Evolutionary conservation across 2,888 invertebrate species (phyloP).

Genomic region (Campopleginae sp.): DNA sequence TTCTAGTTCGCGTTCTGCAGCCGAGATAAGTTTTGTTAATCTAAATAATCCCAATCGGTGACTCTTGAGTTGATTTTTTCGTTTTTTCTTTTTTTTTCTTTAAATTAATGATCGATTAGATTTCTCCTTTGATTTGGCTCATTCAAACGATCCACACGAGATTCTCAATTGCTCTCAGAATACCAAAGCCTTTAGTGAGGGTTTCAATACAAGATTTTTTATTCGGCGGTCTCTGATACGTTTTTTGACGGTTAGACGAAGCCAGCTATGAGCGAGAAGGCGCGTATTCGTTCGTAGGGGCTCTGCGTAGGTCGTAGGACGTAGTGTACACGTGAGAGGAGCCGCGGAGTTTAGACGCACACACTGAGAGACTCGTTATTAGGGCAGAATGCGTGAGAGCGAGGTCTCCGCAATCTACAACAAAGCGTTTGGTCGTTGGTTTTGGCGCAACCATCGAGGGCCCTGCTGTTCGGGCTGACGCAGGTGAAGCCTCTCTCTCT

Average conservation of each 20-base stretch:
- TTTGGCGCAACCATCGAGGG: slow-evolving; percentile 42
- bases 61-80: too few relatives aligned
- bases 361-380: slow-evolving; percentile 2
- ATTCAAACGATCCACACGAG: too few relatives aligned
- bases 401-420: slow-evolving; percentile 25
- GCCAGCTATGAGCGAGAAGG: not conserved
- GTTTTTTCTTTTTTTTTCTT: too few relatives aligned
- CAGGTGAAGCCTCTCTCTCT: slow-evolving; percentile 62
- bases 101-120: too few relatives aligned
- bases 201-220: too few relatives aligned
- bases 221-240: not conserved
- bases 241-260: not conserved
- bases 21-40: too few relatives aligned
- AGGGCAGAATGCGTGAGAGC: not conserved
- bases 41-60: too few relatives aligned
- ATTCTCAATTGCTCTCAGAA: not conserved
- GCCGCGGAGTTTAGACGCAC: not conserved
- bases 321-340: too few relatives aligned
- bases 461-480: slow-evolving; percentile 56
- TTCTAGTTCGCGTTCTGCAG: too few relatives aligned
- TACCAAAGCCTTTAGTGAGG: not conserved
- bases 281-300: not conserved
- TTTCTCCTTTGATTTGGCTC: too few relatives aligned
- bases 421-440: slow-evolving; percentile 59
- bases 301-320: too few relatives aligned